A percentile compares a stretch with the other conserved stretches of the same genome.
These are phyloP conservation scores for Amazonetta brasiliensis DNA, from an alignment of 2,797 vertebrate species.

Conservation along the genomic window DNA sequence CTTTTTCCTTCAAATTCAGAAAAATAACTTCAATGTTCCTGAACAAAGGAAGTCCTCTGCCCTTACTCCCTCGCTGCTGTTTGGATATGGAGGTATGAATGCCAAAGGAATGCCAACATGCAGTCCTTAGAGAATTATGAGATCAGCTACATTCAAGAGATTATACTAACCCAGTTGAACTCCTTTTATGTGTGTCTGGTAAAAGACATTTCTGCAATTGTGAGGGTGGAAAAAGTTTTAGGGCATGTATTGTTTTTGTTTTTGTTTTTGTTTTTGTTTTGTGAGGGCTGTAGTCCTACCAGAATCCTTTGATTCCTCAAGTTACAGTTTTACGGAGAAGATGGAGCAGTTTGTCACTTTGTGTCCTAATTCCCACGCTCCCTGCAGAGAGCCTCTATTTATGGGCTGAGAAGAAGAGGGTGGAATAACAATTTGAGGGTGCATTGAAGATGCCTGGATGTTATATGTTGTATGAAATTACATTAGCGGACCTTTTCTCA, in stretches of 20 bases:
- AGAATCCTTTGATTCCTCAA: slow-evolving; percentile 33
- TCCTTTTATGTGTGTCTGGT: background rate
- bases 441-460: background rate
- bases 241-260: background rate
- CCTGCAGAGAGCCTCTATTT: slow-evolving; percentile 41
- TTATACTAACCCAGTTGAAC: background rate
- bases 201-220: background rate
- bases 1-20: background rate
- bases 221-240: background rate
- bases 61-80: background rate
- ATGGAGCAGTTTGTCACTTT: background rate
- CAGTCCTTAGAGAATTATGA: background rate
- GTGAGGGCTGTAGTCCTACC: slow-evolving; percentile 18
- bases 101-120: background rate
- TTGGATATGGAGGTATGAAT: background rate
- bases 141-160: background rate
- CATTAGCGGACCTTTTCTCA: background rate
- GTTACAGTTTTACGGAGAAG: background rate
- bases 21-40: background rate
- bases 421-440: slow-evolving; percentile 47
- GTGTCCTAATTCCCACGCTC: slow-evolving; percentile 62
- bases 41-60: background rate
- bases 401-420: slow-evolving; percentile 30
- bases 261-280: background rate
- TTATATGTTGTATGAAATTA: slow-evolving; percentile 3